phyloP scores from a whole-genome alignment of 2,797 vertebrate genomes.

The Rhodeus uyekii region DNA sequence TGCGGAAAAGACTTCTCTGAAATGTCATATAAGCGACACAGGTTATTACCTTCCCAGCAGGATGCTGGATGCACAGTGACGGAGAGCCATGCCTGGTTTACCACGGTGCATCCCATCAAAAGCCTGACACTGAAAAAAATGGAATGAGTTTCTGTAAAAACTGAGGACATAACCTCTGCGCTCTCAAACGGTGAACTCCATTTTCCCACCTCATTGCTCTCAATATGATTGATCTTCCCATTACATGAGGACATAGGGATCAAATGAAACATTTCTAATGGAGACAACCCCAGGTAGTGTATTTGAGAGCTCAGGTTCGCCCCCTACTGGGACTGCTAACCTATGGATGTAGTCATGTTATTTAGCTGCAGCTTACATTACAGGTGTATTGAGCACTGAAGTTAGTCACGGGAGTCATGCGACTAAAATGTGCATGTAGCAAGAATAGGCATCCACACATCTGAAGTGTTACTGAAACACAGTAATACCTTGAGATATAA shows the following conservation, averaged over 20 bases:
- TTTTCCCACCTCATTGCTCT: constrained; percentile 42
- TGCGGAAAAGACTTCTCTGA: constrained; percentile 14
- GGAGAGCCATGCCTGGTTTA: constrained; percentile 23
- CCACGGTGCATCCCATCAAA: constrained; percentile 20
- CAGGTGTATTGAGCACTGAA: neutral
- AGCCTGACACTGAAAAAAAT: constrained; percentile 29
- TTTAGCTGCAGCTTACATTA: neutral
- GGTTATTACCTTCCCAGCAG: constrained; percentile 35
- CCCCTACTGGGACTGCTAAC: neutral
- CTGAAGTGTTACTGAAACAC: neutral
- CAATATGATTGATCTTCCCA: constrained; percentile 43
- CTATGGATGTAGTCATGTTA: neutral
- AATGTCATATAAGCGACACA: constrained; percentile 13
- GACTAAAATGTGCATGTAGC: neutral
- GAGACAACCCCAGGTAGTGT: constrained; percentile 11
- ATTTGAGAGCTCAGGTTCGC: neutral
- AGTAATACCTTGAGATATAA: too few relatives aligned
- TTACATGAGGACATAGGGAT: constrained; percentile 28
- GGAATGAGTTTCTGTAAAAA: constrained; percentile 37
- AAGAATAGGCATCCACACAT: neutral
- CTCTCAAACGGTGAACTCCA: constrained; percentile 30
- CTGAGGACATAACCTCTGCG: constrained; percentile 21
- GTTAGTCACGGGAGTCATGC: neutral
- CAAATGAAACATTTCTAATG: constrained; percentile 49
- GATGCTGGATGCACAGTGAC: constrained; percentile 11